Conservation (phyloP, 2,113 vertebrate genomes). For the Sorex fumeus region DNA sequence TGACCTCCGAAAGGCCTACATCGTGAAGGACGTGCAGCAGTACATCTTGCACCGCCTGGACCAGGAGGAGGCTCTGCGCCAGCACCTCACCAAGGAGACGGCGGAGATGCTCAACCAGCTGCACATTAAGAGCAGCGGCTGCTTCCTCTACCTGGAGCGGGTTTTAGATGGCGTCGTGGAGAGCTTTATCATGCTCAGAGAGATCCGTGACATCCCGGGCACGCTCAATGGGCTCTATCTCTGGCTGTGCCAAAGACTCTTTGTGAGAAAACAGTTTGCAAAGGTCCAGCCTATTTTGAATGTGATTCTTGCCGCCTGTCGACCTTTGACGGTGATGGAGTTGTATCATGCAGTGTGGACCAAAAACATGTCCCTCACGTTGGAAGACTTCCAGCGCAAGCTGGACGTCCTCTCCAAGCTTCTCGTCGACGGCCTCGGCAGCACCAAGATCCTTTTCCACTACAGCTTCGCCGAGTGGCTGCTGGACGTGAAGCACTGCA, state of each 20-base stretch:
- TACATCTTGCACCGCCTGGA: constrained; percentile 98
- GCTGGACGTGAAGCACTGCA: constrained; percentile 98
- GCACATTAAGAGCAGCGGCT: constrained; percentile 99
- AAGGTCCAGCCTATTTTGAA: constrained; percentile 99
- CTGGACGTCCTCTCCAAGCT: constrained; percentile 97
- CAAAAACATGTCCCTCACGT: constrained; percentile 95
- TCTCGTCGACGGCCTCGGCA: constrained; percentile 94
- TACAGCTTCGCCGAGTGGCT: constrained; percentile 99
- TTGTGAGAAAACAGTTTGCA: constrained; percentile 99
- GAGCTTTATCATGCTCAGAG: constrained; percentile 97
- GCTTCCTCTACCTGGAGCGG: constrained; percentile 97
- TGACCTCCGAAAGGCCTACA: constrained; percentile 97
- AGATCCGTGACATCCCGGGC: constrained; percentile 98
- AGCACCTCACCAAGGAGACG: constrained; percentile 98
- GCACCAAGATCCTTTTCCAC: constrained; percentile 98
- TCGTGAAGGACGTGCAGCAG: constrained; percentile 99
- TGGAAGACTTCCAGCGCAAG: constrained; percentile 98
- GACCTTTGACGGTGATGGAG: constrained; percentile 94
- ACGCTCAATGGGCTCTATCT: constrained; percentile 98
- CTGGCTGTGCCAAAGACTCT: constrained; percentile 99
- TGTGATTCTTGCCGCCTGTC: constrained; percentile 96
- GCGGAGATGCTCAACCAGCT: constrained; percentile 99
- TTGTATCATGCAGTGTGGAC: constrained; percentile 98
- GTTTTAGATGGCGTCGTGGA: constrained; percentile 99
- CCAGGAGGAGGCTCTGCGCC: constrained; percentile 97